Evolutionary conservation across 2,113 vertebrate genomes (phyloP).

Genomic region (Monopterus albus): DNA sequence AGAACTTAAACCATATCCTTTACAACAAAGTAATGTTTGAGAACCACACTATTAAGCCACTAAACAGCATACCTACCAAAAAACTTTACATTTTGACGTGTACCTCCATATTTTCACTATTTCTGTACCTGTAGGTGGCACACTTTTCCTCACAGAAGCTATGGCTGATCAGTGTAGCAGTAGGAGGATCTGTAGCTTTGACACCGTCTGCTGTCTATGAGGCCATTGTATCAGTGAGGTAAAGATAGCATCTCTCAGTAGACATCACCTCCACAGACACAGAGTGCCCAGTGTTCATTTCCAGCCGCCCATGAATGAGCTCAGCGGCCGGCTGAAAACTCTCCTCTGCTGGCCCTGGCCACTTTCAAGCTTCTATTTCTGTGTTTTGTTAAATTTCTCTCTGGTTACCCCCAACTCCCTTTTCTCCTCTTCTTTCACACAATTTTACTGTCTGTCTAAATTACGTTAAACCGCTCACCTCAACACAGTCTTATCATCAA

Average conservation of each 20-base stretch:
- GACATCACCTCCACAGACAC: slow-evolving; percentile 66
- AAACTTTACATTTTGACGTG: too few species aligned
- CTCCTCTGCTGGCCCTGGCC: slow-evolving; percentile 11
- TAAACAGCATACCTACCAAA: too few species aligned
- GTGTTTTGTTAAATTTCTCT: slow-evolving; percentile 16
- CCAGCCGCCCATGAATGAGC: slow-evolving; percentile 56
- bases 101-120: not conserved
- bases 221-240: slow-evolving; percentile 67
- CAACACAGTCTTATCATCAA: slow-evolving; percentile 9
- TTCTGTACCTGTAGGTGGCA: slow-evolving; percentile 65
- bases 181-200: slow-evolving; percentile 41
- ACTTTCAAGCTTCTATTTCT: slow-evolving; percentile 21
- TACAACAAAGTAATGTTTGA: too few species aligned
- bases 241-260: slow-evolving; percentile 73
- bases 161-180: not conserved
- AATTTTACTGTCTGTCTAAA: slow-evolving; percentile 29
- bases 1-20: too few species aligned
- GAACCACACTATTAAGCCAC: too few species aligned
- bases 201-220: slow-evolving; percentile 65
- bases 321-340: slow-evolving; percentile 38
- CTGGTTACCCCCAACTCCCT: not conserved
- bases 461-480: slow-evolving; percentile 32
- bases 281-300: slow-evolving; percentile 67
- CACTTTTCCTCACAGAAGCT: slow-evolving; percentile 56
- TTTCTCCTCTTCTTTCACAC: not conserved